phyloP scores from a whole-genome alignment of 2,888 invertebrate species.

The Stegana nigrithorax region DNA sequence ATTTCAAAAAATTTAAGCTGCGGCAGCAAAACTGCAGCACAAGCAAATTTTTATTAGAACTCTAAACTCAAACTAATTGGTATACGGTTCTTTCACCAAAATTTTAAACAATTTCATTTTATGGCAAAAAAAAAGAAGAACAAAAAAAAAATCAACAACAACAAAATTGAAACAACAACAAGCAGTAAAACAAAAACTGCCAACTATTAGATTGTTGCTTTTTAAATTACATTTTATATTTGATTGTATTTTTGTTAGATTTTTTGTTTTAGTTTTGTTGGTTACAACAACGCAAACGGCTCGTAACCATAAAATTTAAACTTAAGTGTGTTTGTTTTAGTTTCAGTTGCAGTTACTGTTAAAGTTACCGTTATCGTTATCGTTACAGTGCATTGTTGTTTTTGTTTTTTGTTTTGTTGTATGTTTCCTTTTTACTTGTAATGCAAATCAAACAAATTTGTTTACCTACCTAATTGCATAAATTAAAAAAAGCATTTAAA shows the following conservation, averaged over 20 bases:
- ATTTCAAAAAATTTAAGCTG: neutral
- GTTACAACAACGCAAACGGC: neutral
- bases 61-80: slow-evolving; percentile 57
- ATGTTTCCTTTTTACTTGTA: neutral
- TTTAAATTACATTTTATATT: neutral
- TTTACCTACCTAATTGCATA: slow-evolving; percentile 22
- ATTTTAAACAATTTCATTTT: slow-evolving; percentile 17
- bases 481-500: slow-evolving; percentile 23
- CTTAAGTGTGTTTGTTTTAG: too few species aligned
- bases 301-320: too few species aligned
- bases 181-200: slow-evolving; percentile 18
- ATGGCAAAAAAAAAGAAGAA: neutral
- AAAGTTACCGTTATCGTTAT: too few species aligned
- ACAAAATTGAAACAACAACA: slow-evolving; percentile 15
- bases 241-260: neutral
- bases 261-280: neutral
- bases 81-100: slow-evolving; percentile 60
- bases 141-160: neutral
- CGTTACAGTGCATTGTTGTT: neutral
- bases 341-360: neutral
- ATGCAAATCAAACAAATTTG: slow-evolving; percentile 13
- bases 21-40: neutral
- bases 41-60: slow-evolving; percentile 19
- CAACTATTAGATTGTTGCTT: neutral
- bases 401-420: neutral